A percentile compares a stretch with the other conserved stretches of the same genome.
Evolutionary conservation across 2,888 invertebrate species (phyloP).

Genomic region (Caenorhabditis japonica): DNA sequence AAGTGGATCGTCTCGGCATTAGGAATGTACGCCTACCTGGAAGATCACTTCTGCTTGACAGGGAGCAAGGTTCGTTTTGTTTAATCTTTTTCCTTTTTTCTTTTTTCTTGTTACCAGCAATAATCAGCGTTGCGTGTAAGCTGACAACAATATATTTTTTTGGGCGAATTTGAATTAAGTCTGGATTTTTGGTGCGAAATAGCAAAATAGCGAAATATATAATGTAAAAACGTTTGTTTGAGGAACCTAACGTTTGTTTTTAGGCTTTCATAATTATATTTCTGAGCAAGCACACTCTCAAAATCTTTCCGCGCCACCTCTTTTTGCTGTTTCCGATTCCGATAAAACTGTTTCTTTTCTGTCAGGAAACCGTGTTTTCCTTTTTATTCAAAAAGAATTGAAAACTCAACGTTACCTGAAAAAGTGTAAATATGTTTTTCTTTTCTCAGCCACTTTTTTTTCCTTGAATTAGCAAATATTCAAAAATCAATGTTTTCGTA

Average conservation of each 20-base stretch:
- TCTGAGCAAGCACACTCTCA: neutral
- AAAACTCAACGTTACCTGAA: too few relatives aligned
- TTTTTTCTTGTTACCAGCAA: slow-evolving; percentile 3
- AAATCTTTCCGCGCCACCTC: neutral
- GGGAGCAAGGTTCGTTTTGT: slow-evolving; percentile 53
- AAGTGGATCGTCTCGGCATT: slow-evolving; percentile 55
- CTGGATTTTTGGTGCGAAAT: too few relatives aligned
- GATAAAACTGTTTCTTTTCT: too few relatives aligned
- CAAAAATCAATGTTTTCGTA: too few relatives aligned
- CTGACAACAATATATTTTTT: too few relatives aligned
- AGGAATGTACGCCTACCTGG: slow-evolving; percentile 59
- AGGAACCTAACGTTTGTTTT: slow-evolving; percentile 40
- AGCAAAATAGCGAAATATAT: too few relatives aligned
- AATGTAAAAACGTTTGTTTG: slow-evolving; percentile 7
- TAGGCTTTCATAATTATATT: slow-evolving; percentile 45
- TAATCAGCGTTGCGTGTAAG: slow-evolving; percentile 17
- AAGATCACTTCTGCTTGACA: slow-evolving; percentile 57
- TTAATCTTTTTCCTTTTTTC: slow-evolving; percentile 1
- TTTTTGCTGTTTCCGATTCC: slow-evolving; percentile 1
- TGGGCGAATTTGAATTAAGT: too few relatives aligned
- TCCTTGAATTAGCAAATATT: too few relatives aligned
- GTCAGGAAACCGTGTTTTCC: neutral
- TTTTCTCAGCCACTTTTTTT: too few relatives aligned
- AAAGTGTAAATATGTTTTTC: too few relatives aligned
- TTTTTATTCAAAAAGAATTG: too few relatives aligned